phyloP scores from a whole-genome alignment of 2,797 vertebrate genomes.

The Moxostoma hubbsi region DNA sequence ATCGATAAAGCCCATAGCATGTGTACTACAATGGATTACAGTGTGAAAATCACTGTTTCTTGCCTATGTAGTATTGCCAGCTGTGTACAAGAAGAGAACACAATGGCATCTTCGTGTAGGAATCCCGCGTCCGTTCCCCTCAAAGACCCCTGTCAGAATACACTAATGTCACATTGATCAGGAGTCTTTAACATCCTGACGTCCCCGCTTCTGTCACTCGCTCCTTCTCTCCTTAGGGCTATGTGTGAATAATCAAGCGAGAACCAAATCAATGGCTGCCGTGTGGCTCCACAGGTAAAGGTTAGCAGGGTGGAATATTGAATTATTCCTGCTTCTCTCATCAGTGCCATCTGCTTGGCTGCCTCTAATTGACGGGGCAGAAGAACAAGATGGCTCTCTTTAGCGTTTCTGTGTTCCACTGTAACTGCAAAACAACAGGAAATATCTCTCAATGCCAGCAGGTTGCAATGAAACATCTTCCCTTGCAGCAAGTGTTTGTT shows the following conservation, averaged over 20 bases:
- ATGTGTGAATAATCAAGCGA: slow-evolving; percentile 74
- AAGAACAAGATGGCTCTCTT: slow-evolving; percentile 71
- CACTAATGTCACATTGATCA: slow-evolving; percentile 62
- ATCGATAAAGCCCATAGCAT: slow-evolving; percentile 55
- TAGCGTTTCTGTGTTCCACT: slow-evolving; percentile 54
- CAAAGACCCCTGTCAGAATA: slow-evolving; percentile 58
- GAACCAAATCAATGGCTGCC: slow-evolving; percentile 77
- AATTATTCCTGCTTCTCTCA: slow-evolving; percentile 82
- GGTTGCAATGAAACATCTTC: slow-evolving; percentile 70
- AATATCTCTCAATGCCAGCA: slow-evolving; percentile 54
- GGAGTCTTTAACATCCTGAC: slow-evolving; percentile 55
- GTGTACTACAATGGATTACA: slow-evolving; percentile 4
- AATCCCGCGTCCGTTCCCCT: slow-evolving; percentile 51
- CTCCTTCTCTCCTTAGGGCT: slow-evolving; percentile 63
- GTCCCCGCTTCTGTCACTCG: slow-evolving; percentile 61
- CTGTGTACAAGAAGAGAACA: slow-evolving; percentile 38
- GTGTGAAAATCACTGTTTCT: slow-evolving; percentile 56
- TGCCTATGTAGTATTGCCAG: slow-evolving; percentile 21
- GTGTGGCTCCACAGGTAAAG: slow-evolving; percentile 82
- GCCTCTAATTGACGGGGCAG: slow-evolving; percentile 77
- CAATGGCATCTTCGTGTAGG: slow-evolving; percentile 51
- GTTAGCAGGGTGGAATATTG: slow-evolving; percentile 81
- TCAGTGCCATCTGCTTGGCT: slow-evolving; percentile 78
- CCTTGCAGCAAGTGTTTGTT: slow-evolving; percentile 71
- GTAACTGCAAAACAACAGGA: slow-evolving; percentile 49